Evolutionary conservation across 2,797 vertebrate genomes (phyloP), one percentile per base, ranked within the genome.

Genomic region (Muscicapa comitata): DNA sequence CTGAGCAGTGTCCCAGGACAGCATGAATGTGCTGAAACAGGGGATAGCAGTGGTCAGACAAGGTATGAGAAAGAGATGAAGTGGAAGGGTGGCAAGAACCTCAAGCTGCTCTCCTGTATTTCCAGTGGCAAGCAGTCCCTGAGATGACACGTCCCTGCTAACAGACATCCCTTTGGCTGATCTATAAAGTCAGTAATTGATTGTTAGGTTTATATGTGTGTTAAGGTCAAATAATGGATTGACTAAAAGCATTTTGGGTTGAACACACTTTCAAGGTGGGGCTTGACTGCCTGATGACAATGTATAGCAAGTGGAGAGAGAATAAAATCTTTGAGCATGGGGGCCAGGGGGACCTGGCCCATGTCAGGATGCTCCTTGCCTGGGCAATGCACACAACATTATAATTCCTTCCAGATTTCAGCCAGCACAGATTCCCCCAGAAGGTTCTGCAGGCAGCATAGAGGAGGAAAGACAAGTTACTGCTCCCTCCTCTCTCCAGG

Each of bases 371-470:
- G 29, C 10, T 55, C 18, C 50, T 90, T 57, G 23, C 28, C 50
- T 55, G 14, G 20, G 16, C 25, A 53, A 37, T 20, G n/a, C 14
- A 40, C 9, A 40, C 7, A 81, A 5, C 7, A 6, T 67, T 2
- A 12, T 40, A 68, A 51, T 40, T 91, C 10, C 13, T 90, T 76
- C 43, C 67, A 76, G 58, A 42, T 72, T 90, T 88, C 63, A 88
- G 13, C 33, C 48, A 61, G 11, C 33, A 68, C 12, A 47, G 20
- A 26, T 61, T 61, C 47, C 24, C 28, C 13, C 16, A 26, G 17
- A 72, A 70, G 25, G 13, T n/a, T 51, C 33, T 83, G 20, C 66
- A 59, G 20, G 35, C 48, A 80, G 6, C 18, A 45, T 29, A 51
- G 73, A 35, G 33, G 33, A 55, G 15, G 33, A 83, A 86, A 74